Conservation (phyloP, 2,797 vertebrate species). For the Cephalopachus bancanus region DNA sequence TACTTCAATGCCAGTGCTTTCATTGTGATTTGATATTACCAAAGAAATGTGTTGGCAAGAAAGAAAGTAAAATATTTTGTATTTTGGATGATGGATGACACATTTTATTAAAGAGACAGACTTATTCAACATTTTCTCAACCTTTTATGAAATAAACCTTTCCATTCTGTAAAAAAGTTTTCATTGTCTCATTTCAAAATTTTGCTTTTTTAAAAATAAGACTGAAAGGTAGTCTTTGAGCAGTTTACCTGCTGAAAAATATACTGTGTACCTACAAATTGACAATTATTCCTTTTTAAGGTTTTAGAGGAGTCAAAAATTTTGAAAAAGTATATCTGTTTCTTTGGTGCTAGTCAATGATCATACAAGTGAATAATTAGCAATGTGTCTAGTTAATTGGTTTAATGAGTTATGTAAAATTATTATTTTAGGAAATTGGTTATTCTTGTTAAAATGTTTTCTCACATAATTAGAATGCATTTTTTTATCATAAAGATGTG, state of each 20-base stretch:
- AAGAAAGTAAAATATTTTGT: slow-evolving; percentile 4
- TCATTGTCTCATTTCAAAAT: slow-evolving; percentile 32
- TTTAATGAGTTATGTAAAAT: background rate
- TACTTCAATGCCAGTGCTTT: background rate
- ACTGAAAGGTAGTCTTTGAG: slow-evolving; percentile 15
- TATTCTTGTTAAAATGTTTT: background rate
- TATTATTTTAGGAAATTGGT: background rate
- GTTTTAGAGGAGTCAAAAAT: background rate
- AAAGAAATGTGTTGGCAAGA: background rate
- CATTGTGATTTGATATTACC: background rate
- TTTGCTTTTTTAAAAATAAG: background rate
- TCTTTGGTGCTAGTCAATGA: background rate
- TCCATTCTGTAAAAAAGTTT: slow-evolving; percentile 33
- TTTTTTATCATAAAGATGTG: background rate
- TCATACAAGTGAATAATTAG: background rate
- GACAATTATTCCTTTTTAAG: background rate
- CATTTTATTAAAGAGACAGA: slow-evolving; percentile 44
- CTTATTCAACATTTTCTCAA: slow-evolving; percentile 13
- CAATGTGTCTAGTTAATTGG: background rate
- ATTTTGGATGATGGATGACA: background rate
- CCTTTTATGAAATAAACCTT: slow-evolving; percentile 4
- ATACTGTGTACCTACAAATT: background rate
- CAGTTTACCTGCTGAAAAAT: slow-evolving; percentile 48
- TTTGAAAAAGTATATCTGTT: background rate
- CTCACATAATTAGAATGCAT: background rate